Percentiles rank a stretch among this genome's conserved stretches.
Evolutionary conservation across 1,140 invertebrate species (phyloP).

Genomic region (Colletes gigas): DNA sequence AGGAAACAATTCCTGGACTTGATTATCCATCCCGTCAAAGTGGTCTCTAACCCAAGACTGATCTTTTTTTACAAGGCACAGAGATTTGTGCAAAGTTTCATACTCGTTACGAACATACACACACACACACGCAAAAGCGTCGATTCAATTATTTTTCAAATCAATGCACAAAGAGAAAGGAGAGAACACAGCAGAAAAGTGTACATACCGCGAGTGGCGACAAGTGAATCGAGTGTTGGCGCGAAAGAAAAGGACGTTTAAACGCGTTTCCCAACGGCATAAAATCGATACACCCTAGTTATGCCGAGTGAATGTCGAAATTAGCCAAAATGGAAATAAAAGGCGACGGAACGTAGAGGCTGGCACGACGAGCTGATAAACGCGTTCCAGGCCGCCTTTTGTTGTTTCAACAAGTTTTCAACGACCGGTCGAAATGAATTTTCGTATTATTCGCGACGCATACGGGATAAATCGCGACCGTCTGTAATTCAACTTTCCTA

Average conservation of each 20-base stretch:
- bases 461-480: neutral
- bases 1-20: no score
- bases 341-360: neutral
- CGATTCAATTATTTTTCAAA: neutral
- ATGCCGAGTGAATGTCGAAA: conserved; percentile 16
- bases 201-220: neutral
- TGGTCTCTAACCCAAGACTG: no score
- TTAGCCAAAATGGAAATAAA: conserved; percentile 25
- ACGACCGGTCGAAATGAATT: neutral
- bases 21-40: no score
- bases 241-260: conserved; percentile 24
- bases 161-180: neutral
- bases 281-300: conserved; percentile 24
- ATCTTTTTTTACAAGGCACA: no score
- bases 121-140: no score
- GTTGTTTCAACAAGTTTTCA: neutral
- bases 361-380: neutral
- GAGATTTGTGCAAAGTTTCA: no score
- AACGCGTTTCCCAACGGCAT: neutral
- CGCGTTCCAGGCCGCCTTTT: neutral
- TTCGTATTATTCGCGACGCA: conserved; percentile 19
- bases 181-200: neutral
- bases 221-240: conserved; percentile 7
- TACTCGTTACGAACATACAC: no score
- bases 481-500: neutral